Evolutionary conservation across 1,140 invertebrate species (phyloP).

Genomic region (Temnothorax curvispinosus): DNA sequence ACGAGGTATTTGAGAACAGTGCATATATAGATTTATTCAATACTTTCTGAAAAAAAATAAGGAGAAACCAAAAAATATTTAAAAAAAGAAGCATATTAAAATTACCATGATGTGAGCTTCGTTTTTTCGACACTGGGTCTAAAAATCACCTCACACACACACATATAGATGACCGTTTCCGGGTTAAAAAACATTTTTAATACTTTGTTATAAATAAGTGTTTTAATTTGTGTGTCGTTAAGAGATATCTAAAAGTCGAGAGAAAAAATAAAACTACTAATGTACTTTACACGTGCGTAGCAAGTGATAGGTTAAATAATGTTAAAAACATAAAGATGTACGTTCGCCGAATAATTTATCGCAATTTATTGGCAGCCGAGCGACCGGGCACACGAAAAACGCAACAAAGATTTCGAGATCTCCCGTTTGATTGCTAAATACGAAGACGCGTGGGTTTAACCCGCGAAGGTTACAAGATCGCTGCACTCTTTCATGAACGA

Average conservation of each 20-base stretch:
- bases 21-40: too few species aligned
- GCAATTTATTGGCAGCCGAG: not conserved
- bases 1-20: too few species aligned
- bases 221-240: not conserved
- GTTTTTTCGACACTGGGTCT: too few species aligned
- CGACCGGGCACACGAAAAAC: not conserved
- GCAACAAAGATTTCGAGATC: slow-evolving; percentile 33
- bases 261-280: not conserved
- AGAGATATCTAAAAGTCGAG: not conserved
- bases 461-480: slow-evolving; percentile 70
- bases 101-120: too few species aligned
- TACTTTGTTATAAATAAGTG: not conserved
- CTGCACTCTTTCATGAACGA: slow-evolving; percentile 63
- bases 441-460: slow-evolving; percentile 59
- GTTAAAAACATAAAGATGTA: not conserved
- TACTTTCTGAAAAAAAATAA: too few species aligned
- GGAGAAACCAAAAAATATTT: too few species aligned
- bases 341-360: not conserved
- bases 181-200: not conserved
- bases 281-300: not conserved
- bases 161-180: too few species aligned
- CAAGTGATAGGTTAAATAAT: not conserved
- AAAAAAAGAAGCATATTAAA: too few species aligned
- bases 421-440: slow-evolving; percentile 15
- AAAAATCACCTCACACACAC: too few species aligned